These are phyloP conservation scores for Scolanthus callimorphus DNA, from an alignment of 92 coral and sea anemone genomes.

Conservation along the genomic window DNA sequence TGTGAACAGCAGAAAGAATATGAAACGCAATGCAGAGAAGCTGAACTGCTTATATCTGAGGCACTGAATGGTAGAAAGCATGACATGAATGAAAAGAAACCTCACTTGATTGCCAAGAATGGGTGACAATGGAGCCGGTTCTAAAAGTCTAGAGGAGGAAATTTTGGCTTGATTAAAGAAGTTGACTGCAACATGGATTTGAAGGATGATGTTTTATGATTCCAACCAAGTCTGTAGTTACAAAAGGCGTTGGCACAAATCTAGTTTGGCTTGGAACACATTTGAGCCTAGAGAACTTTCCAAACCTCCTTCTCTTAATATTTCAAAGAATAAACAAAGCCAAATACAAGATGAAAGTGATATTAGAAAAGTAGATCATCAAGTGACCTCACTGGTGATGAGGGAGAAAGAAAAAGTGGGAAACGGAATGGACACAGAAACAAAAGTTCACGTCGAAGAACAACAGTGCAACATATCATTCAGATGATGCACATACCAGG, in stretches of 20 bases:
- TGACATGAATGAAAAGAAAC: too few species aligned
- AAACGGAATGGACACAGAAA: constrained; percentile 7
- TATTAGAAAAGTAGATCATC: constrained; percentile 31
- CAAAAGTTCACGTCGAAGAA: constrained; percentile 4
- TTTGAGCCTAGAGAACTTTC: constrained; percentile 73
- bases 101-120: too few species aligned
- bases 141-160: constrained; percentile 2
- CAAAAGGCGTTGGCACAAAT: constrained; percentile 89
- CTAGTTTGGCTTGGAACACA: constrained; percentile 88
- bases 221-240: constrained; percentile 34
- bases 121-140: background rate
- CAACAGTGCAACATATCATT: constrained; percentile 33
- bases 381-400: constrained; percentile 13
- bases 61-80: constrained; percentile 14
- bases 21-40: constrained; percentile 47
- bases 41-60: constrained; percentile 45
- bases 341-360: constrained; percentile 1
- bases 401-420: constrained; percentile 8
- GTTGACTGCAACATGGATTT: constrained; percentile 20
- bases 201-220: constrained; percentile 8
- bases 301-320: constrained; percentile 57
- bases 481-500: constrained; percentile 16
- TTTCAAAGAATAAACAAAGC: background rate
- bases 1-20: constrained; percentile 37
- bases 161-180: constrained; percentile 10